Percentiles rank a stretch among this genome's conserved stretches.
Conservation (phyloP, 1,140 invertebrate genomes). For the Latrodectus geometricus region DNA sequence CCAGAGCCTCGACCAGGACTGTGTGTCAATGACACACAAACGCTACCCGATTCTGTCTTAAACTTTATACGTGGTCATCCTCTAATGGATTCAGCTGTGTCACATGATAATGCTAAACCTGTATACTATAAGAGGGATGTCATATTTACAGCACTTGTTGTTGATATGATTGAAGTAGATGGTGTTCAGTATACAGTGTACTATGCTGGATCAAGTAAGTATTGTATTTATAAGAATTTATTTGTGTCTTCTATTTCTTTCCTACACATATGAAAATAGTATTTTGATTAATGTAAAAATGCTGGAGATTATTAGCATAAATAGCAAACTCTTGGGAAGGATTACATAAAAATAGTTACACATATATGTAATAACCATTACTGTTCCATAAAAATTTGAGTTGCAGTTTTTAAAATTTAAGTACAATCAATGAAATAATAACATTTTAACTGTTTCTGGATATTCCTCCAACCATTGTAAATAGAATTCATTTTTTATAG, state of each 20-base stretch:
- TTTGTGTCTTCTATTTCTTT: not conserved
- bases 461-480: too few relatives aligned
- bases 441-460: too few relatives aligned
- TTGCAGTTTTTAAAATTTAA: too few relatives aligned
- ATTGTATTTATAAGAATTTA: not conserved
- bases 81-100: conserved; percentile 94
- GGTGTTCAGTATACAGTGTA: conserved; percentile 87
- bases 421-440: too few relatives aligned
- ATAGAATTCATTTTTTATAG: too few relatives aligned
- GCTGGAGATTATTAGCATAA: too few relatives aligned
- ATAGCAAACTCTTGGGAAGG: too few relatives aligned
- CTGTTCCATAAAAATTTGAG: too few relatives aligned
- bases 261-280: not conserved
- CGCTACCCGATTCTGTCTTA: conserved; percentile 83
- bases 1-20: conserved; percentile 90
- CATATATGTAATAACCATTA: too few relatives aligned
- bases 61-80: conserved; percentile 97
- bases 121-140: conserved; percentile 90
- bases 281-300: not conserved
- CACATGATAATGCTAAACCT: conserved; percentile 86
- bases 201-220: conserved; percentile 85
- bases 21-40: conserved; percentile 89
- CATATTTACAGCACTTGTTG: conserved; percentile 86
- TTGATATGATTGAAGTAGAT: conserved; percentile 82
- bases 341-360: too few relatives aligned